Evolutionary conservation across 1,140 invertebrate species (phyloP), one percentile per base, ranked within the genome.

Genomic region (Teleopsis dalmanni): DNA sequence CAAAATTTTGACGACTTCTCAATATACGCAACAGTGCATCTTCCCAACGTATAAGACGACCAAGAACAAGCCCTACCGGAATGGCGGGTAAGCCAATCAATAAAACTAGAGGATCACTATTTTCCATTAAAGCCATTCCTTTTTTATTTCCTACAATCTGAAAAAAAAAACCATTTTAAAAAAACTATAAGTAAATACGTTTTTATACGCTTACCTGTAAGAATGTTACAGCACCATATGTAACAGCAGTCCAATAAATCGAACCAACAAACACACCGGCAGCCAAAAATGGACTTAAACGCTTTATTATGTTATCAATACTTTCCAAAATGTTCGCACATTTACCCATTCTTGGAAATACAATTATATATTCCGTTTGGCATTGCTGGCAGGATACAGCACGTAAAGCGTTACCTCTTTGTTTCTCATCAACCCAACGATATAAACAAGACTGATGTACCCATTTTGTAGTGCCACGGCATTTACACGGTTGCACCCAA

Each of bases 361-460:
- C 82, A 55, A 98, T 92, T 23, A 94, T 86, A 71, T 96, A 96
- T 72, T 93, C 87, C 13, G 90, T 91, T 64, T 93, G 92, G 67
- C 94, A 97, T 73, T 96, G 93, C 7, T 94, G 93, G 74, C 95
- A 98, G 11, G 83, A 76, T 1, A 98, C 94, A 65, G 88, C 85
- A 13, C 84, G 80, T 16, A 83, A 76, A 47, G 84, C 80, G 65
- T 92, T 91, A 37, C 90, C 91, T 69, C 90, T 90, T 61, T 98
- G 93, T 70, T 98, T 98, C 66, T 97, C 94, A 73, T 98, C 94
- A n/a, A 98, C 67, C 95, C 95, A 98, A 63, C 93, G 77, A 65
- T 97, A 93, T 29, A 98, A 81, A 70, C 95, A 98, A 26, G 79
- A 81, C 65, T 97, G 92, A 71, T 97, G 94, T 10, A 94, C 80